Conservation (phyloP, 2,797 vertebrate species). For the Falco cherrug region DNA sequence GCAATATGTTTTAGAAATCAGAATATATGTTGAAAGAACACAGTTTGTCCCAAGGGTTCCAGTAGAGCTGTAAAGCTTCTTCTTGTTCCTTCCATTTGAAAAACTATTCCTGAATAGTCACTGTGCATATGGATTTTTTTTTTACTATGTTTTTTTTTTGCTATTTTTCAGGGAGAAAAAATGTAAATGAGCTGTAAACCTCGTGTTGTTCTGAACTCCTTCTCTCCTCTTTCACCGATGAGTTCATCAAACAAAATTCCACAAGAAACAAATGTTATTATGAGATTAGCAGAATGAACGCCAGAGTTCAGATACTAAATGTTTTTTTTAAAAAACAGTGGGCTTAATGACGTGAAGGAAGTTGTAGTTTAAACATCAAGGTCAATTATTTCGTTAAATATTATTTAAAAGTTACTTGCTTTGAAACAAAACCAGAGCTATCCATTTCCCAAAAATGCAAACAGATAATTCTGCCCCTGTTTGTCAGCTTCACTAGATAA, state of each 20-base stretch:
- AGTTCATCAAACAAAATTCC: conserved; percentile 46
- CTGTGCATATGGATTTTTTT: background rate
- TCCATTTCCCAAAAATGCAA: conserved; percentile 54
- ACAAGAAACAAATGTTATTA: conserved; percentile 49
- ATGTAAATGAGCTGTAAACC: conserved; percentile 38
- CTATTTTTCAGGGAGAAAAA: conserved; percentile 28
- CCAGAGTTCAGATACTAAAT: conserved; percentile 39
- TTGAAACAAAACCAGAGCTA: conserved; percentile 67
- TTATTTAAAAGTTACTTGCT: conserved; percentile 60
- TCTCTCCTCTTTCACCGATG: conserved; percentile 6
- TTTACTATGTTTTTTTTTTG: background rate
- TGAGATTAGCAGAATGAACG: conserved; percentile 46
- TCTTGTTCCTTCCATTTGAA: background rate
- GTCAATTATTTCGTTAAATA: conserved; percentile 62
- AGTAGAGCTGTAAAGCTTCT: background rate
- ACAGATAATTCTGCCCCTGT: conserved; percentile 43
- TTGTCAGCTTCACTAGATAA: conserved; percentile 57
- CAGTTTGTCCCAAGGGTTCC: conserved; percentile 10
- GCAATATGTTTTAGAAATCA: conserved; percentile 26
- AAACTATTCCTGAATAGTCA: conserved; percentile 64
- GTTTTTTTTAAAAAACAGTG: background rate
- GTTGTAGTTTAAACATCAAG: conserved; percentile 65
- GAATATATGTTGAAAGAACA: conserved; percentile 31
- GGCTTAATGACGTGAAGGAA: conserved; percentile 44
- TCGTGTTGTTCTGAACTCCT: conserved; percentile 25